phyloP scores from a whole-genome alignment of 1,140 invertebrate genomes.

The Drosophila prosaltans region DNA sequence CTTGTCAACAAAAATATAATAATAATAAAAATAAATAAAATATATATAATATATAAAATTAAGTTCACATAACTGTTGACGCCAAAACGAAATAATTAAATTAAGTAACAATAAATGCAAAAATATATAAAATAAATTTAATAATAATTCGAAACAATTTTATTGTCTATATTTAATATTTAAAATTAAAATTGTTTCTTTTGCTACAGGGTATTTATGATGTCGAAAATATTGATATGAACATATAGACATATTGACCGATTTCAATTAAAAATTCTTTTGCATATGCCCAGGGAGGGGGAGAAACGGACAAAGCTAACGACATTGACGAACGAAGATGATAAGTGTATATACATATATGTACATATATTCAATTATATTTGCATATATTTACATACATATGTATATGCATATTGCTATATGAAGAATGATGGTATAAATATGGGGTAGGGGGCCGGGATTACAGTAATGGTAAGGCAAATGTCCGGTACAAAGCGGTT shows the following conservation, averaged over 20 bases:
- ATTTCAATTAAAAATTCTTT: neutral
- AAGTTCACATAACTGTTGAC: neutral
- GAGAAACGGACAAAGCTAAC: neutral
- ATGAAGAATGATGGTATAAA: neutral
- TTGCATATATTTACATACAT: too few relatives aligned
- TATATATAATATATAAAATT: neutral
- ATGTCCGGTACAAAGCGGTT: conserved; percentile 20
- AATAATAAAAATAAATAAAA: neutral
- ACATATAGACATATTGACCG: too few relatives aligned
- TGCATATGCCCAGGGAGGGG: neutral
- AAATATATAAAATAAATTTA: too few relatives aligned
- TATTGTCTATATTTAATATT: too few relatives aligned
- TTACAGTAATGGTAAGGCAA: neutral
- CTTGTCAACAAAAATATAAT: conserved; percentile 7
- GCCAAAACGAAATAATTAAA: neutral
- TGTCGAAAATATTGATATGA: too few relatives aligned
- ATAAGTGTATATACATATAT: neutral
- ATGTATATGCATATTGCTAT: neutral
- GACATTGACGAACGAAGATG: conserved; percentile 6
- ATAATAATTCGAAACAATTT: too few relatives aligned
- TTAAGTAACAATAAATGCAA: too few relatives aligned
- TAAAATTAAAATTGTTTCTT: too few relatives aligned
- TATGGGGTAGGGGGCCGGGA: neutral
- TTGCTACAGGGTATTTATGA: too few relatives aligned
- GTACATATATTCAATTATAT: too few relatives aligned